Conservation (phyloP, 2,113 vertebrate species). For the Eulemur macaco region DNA sequence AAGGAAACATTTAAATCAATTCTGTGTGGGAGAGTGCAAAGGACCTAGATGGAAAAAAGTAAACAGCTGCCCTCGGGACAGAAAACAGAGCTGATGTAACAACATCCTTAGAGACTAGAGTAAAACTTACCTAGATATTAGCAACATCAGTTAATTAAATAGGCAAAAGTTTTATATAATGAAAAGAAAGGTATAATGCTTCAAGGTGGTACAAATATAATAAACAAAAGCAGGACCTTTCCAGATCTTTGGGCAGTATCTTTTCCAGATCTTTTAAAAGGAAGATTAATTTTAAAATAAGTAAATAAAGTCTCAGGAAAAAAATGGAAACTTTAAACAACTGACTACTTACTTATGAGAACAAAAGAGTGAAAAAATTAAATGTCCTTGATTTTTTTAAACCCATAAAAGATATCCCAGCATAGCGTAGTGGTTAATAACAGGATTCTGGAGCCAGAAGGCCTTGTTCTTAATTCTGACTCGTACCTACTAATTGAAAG, state of each 20-base stretch:
- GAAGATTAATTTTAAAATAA: constrained; percentile 11
- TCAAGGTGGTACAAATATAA: not conserved
- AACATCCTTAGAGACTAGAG: not conserved
- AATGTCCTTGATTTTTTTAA: not conserved
- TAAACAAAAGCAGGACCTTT: not conserved
- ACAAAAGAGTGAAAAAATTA: not conserved
- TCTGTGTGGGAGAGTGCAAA: constrained; percentile 23
- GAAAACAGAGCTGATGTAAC: not conserved
- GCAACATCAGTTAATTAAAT: constrained; percentile 27
- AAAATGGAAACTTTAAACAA: constrained; percentile 33
- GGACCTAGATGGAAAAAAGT: constrained; percentile 41
- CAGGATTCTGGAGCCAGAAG: constrained; percentile 18
- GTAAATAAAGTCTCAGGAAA: not conserved
- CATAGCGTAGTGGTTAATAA: not conserved
- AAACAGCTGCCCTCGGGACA: not conserved
- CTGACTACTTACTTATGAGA: not conserved
- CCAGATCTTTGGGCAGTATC: not conserved
- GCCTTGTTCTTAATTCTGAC: not conserved
- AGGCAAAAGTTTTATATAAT: constrained; percentile 17
- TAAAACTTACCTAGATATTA: constrained; percentile 35
- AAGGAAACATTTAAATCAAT: not conserved
- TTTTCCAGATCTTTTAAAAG: constrained; percentile 42
- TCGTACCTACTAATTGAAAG: not conserved
- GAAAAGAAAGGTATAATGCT: constrained; percentile 52
- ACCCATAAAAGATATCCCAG: not conserved